These are phyloP conservation scores for Ferdinandea cuprea DNA, from an alignment of 2,888 invertebrate species.

Conservation along the genomic window DNA sequence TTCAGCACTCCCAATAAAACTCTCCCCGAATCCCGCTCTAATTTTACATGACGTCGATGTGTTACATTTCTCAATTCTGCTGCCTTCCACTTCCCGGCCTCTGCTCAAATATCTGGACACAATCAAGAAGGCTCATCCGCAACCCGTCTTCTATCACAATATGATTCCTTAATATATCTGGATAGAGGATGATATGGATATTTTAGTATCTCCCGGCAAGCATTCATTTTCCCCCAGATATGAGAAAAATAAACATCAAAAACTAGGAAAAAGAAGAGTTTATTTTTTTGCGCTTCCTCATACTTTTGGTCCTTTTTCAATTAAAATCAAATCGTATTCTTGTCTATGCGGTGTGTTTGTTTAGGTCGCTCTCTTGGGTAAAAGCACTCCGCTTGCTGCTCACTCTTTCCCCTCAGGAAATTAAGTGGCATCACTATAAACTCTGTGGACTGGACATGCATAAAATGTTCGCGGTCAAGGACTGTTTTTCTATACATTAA, in stretches of 20 bases:
- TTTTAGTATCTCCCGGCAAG: conserved; percentile 64
- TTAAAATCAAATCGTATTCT: conserved; percentile 74
- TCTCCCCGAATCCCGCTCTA: conserved; percentile 26
- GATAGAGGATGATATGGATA: conserved; percentile 72
- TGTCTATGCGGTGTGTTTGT: conserved; percentile 64
- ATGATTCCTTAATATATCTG: conserved; percentile 61
- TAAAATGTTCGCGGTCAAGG: conserved; percentile 70
- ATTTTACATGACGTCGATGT: conserved; percentile 57
- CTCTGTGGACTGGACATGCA: conserved; percentile 55
- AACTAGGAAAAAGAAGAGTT: conserved; percentile 10
- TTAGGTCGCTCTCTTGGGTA: conserved; percentile 64
- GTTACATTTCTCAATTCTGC: conserved; percentile 45
- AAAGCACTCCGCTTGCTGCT: conserved; percentile 40
- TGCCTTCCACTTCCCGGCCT: not conserved
- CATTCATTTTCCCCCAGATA: conserved; percentile 67
- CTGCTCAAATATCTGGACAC: conserved; percentile 39
- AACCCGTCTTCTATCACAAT: conserved; percentile 35
- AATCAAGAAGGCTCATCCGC: conserved; percentile 52
- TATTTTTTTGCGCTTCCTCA: conserved; percentile 30
- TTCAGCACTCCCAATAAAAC: conserved; percentile 21
- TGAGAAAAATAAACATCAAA: conserved; percentile 65
- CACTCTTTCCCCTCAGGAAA: conserved; percentile 7
- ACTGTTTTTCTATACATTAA: conserved; percentile 36
- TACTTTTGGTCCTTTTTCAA: conserved; percentile 69
- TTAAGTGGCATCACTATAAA: conserved; percentile 50